Conservation (phyloP, 2,797 vertebrate species). For the Amblyraja radiata region DNA sequence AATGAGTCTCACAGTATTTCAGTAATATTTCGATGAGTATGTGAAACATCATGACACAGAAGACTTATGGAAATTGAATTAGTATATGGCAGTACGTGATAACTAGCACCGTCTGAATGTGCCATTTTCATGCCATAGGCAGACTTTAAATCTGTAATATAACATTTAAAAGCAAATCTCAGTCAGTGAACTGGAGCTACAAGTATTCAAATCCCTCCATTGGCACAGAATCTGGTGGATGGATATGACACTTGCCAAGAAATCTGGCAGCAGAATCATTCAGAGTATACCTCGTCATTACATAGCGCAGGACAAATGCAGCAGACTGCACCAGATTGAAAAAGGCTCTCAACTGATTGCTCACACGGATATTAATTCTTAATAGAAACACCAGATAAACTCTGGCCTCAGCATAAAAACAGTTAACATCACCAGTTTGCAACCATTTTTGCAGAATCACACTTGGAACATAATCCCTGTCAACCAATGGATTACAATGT, state of each 20-base stretch:
- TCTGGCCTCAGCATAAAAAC: not conserved
- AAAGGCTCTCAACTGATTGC: not conserved
- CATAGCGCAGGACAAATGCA: not conserved
- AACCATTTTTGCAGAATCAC: not conserved
- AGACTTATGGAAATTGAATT: no score
- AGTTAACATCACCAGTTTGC: not conserved
- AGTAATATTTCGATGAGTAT: no score
- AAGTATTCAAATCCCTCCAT: not conserved
- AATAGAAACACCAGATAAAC: not conserved
- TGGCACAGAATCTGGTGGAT: not conserved
- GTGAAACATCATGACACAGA: no score
- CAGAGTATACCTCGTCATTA: not conserved
- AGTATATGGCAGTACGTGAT: no score
- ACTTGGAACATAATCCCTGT: not conserved
- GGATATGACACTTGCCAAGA: not conserved
- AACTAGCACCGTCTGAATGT: no score
- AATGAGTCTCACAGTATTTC: no score
- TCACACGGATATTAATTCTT: not conserved
- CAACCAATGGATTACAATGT: not conserved
- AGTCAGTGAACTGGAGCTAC: not conserved
- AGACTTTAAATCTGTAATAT: not conserved
- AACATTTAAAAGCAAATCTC: not conserved
- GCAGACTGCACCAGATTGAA: not conserved
- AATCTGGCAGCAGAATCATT: not conserved
- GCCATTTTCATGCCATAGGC: no score